Evolutionary conservation across 1,140 invertebrate genomes (phyloP).

Genomic region (Lysiphlebus fabarum): DNA sequence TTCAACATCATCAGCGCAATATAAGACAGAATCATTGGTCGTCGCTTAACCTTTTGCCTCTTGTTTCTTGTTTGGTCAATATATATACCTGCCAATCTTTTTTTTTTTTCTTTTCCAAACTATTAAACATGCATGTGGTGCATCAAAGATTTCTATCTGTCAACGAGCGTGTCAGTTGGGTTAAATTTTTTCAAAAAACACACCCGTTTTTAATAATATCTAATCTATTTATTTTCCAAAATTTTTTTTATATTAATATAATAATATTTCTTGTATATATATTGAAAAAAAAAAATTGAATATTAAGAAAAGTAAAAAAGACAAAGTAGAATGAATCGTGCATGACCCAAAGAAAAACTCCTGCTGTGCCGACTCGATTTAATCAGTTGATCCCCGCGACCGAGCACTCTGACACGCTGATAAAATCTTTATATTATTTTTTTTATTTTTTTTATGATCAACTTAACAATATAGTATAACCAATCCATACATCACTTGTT

Average conservation of each 20-base stretch:
- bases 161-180: conserved; percentile 5
- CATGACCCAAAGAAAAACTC: conserved; percentile 47
- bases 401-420: conserved; percentile 40
- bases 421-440: conserved; percentile 37
- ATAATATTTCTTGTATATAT: neutral
- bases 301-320: neutral
- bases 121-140: neutral
- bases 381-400: conserved; percentile 47
- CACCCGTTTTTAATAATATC: neutral
- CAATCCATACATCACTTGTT: neutral
- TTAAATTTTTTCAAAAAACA: neutral
- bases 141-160: conserved; percentile 20
- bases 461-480: conserved; percentile 1
- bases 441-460: neutral
- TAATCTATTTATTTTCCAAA: neutral
- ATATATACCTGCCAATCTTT: conserved; percentile 2
- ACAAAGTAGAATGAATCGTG: conserved; percentile 28
- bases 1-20: neutral
- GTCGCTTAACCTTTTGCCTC: neutral
- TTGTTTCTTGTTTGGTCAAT: neutral
- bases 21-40: too few relatives aligned
- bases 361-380: conserved; percentile 47
- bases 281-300: neutral
- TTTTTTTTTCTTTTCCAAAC: conserved; percentile 2
- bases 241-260: neutral